Base-by-base conservation (phyloP, 2,888 invertebrate genomes). In the Drosophila parthenogenetica region DNA sequence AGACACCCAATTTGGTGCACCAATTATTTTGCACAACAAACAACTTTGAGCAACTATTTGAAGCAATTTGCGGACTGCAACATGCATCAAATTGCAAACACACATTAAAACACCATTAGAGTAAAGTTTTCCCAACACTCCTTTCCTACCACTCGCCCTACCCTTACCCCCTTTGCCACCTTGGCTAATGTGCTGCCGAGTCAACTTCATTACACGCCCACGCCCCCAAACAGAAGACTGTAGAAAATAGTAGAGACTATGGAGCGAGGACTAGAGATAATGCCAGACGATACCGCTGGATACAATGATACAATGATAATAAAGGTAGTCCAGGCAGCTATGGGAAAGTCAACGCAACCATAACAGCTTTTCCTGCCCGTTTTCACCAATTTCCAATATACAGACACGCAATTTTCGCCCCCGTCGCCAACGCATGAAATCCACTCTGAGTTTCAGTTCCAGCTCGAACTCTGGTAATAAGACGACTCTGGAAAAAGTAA, bases 181-280 rank as follows among this genome's bases (percentile, higher is more conserved):
- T 13, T 29, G n/a, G 37, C 42, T 22, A 51, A 39, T 42, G 17
- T 37, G 40, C 43, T 37, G 17, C 49, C 39, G 10, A 66, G 58
- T 81, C 69, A 85, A 77, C 73, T 79, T 73, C 79, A 81, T 79
- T 82, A 84, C 73, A 60, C 64, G 68, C 87, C 87, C 87, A 83
- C 87, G 82, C 73, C 67, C 60, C 8, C 2, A 37, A 29, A 22
- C 22, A 16, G 48, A 45, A 37, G 17, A 46, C 46, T 29, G 14
- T 29, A 16, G 29, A 16, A 29, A 32, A 48, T 25, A 29, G 46
- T 46, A 5, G 10, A 29, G 16, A 48, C 48, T 35, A 40, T n/a
- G 39, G 14, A 48, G 54, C 16, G 22, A 62, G 60, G 64, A 49
- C 49, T 19, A 53, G 43, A 51, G 77, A 77, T 77, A 68, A 54